Percentiles rank a stretch among this genome's conserved stretches.
These are phyloP conservation scores for Protonibea diacanthus DNA, from an alignment of 2,797 vertebrate genomes.

Conservation along the genomic window DNA sequence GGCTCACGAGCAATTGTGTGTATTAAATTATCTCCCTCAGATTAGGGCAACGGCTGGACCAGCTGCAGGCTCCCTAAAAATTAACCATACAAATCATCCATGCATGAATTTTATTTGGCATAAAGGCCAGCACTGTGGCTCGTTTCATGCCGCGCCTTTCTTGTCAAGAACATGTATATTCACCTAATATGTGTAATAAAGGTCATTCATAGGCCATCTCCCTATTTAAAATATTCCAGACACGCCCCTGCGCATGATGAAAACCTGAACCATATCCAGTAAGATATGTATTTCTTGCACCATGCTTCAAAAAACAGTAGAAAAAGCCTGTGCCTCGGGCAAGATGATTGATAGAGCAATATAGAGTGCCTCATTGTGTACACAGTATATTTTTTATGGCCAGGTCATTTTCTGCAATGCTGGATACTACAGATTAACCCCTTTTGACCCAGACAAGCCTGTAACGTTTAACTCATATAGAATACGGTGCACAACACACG, in stretches of 20 bases:
- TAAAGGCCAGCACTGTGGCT: neutral
- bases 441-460: conserved; percentile 20
- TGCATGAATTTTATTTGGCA: conserved; percentile 17
- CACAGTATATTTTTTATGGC: conserved; percentile 31
- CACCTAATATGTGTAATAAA: neutral
- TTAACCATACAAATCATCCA: conserved; percentile 52
- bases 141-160: neutral
- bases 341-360: conserved; percentile 40
- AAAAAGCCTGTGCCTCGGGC: neutral
- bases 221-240: neutral
- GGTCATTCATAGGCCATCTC: neutral
- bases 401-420: conserved; percentile 25
- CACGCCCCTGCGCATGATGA: neutral
- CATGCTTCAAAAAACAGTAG: neutral
- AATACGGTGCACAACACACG: neutral
- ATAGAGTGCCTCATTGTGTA: conserved; percentile 20
- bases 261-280: neutral
- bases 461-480: neutral
- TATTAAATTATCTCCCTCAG: conserved; percentile 55
- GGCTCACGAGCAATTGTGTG: conserved; percentile 26
- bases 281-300: neutral
- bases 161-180: neutral
- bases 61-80: conserved; percentile 42
- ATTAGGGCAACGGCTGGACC: conserved; percentile 10
- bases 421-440: conserved; percentile 39